phyloP scores from a whole-genome alignment of 2,113 vertebrate genomes.

The Cyprinodon brontotheroides region DNA sequence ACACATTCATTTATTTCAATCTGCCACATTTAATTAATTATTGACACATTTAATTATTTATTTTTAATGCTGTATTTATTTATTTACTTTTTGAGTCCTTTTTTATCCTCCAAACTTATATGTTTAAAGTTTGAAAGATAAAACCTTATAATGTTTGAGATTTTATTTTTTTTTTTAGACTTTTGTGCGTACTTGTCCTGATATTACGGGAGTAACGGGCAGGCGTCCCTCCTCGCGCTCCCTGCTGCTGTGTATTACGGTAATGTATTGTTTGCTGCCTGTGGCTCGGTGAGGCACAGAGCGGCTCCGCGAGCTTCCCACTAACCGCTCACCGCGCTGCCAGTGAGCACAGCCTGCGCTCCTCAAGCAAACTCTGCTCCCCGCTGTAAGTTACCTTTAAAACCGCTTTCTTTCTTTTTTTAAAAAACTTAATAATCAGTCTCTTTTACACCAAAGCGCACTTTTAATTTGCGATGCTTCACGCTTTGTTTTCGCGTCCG shows the following conservation, averaged over 20 bases:
- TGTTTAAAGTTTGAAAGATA: neutral
- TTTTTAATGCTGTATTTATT: no score
- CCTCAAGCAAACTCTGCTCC: constrained; percentile 18
- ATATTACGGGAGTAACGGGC: constrained; percentile 58
- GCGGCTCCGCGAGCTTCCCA: constrained; percentile 40
- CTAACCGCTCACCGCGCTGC: neutral
- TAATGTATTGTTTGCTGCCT: constrained; percentile 48
- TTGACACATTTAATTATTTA: neutral
- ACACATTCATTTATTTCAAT: neutral
- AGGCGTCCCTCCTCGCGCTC: neutral
- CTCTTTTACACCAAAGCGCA: neutral
- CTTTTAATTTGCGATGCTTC: constrained; percentile 24
- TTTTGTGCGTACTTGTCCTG: fast-evolving
- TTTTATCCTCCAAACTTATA: no score
- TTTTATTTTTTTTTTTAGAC: neutral
- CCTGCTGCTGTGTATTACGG: constrained; percentile 60
- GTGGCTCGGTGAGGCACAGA: constrained; percentile 51
- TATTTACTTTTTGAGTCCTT: no score
- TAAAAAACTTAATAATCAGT: no score
- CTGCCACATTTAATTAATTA: no score
- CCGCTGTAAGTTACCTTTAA: constrained; percentile 54
- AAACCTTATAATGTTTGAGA: neutral
- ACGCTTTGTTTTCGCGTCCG: constrained; percentile 5
- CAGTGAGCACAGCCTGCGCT: neutral
- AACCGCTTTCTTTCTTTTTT: neutral